A percentile compares a stretch with the other conserved stretches of the same genome.
Conservation (phyloP, 2,113 vertebrate species). For the Chiloscyllium plagiosum region DNA sequence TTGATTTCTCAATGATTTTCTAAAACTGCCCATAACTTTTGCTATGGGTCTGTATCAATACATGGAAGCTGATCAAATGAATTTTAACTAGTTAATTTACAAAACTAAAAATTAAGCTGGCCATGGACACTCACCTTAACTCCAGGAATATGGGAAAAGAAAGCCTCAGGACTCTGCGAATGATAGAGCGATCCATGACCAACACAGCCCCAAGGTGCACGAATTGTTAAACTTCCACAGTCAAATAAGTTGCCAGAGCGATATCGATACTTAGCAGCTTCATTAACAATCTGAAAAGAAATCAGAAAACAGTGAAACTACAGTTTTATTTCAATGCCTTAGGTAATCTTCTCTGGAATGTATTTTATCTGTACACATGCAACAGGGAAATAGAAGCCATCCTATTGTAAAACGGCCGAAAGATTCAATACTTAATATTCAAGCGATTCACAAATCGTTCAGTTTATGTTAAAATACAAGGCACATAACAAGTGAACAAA, state of each 20-base stretch:
- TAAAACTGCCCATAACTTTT: background rate
- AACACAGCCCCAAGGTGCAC: conserved; percentile 93
- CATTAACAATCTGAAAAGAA: conserved; percentile 83
- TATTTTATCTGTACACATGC: background rate
- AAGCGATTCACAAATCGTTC: background rate
- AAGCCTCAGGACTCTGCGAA: conserved; percentile 94
- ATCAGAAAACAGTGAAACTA: background rate
- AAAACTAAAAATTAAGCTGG: background rate
- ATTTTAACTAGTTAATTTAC: background rate
- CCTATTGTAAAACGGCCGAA: background rate
- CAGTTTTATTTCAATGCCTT: background rate
- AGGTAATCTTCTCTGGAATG: background rate
- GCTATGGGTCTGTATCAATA: background rate
- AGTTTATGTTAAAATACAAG: background rate
- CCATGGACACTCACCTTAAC: conserved; percentile 71
- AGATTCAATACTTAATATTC: background rate
- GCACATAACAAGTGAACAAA: background rate
- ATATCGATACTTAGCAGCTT: conserved; percentile 96
- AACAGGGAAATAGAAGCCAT: background rate
- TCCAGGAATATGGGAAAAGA: conserved; percentile 89
- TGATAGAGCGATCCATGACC: conserved; percentile 93
- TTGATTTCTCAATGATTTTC: background rate
- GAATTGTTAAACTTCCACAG: conserved; percentile 88
- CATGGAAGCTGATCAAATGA: background rate
- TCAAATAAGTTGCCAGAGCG: conserved; percentile 90